Evolutionary conservation across 2,888 invertebrate species (phyloP), one percentile per base, ranked within the genome.

Genomic region (Villa cingulata): DNA sequence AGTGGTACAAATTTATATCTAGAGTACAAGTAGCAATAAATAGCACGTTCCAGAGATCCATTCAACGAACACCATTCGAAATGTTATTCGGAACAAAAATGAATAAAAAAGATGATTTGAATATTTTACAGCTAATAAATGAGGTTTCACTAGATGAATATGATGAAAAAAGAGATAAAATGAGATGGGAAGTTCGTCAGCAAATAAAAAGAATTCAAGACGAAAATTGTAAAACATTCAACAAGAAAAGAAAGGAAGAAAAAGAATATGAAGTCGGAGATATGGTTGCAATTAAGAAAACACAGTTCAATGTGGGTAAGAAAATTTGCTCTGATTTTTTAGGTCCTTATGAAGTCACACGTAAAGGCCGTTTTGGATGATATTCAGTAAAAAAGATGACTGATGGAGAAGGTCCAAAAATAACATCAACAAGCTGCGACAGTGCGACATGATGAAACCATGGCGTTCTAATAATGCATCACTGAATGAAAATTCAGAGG

Each of bases 381-480:
- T 27, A 27, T 4, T 6, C 27, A 27, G 27, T 27, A 27, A 27
- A 27, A 27, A 27, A 27, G 27, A 4, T 27, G 9, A 27, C n/a
- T 14, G 18, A 32, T 3, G 32, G 18, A 18, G 43, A 43, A 37
- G 37, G 43, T 15, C 43, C 43, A 3, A 37, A 43, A 43, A 17
- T 2, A 34, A 43, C 43, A 20, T 37, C 23, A 2, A 36, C 37
- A 18, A 37, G 43, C 37, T 29, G 32, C 1, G n/a, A n/a, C n/a
- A n/a, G n/a, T n/a, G n/a, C n/a, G 43, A 43, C 23, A 36, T 20
- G 15, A 43, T 43, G 37, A 43, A 43, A n/a, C 18, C 29, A 27
- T 45, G 45, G 45, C 4, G 38, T 4, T 27, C 27, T 6, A 4
- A 27, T 4, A 27, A 27, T 9, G 9, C 27, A 27, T 27, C 27